Evolutionary conservation across 53 echinoderm and acorn worm genomes (phyloP).

Genomic region (Zoroaster sp.): DNA sequence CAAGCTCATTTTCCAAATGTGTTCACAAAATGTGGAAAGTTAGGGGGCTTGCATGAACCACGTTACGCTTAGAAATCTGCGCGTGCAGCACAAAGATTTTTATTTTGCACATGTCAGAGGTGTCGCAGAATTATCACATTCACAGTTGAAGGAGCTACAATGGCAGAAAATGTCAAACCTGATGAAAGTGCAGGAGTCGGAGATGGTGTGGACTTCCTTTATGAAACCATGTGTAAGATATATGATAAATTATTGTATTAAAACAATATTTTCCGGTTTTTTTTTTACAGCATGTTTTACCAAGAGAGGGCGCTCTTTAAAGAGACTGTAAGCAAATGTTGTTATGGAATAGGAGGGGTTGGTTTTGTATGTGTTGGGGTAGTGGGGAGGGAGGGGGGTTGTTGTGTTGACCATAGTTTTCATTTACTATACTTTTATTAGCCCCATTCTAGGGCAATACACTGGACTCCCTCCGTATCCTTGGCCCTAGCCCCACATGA

Average conservation of each 20-base stretch:
- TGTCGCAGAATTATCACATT: background rate
- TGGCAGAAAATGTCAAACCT: background rate
- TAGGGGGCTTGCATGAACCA: background rate
- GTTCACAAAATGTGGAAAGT: background rate
- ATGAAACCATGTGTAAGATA: slow-evolving; percentile 83
- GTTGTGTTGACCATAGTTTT: too few relatives aligned
- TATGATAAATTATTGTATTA: background rate
- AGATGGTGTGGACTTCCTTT: slow-evolving; percentile 84
- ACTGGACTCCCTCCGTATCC: too few relatives aligned
- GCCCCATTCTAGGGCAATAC: too few relatives aligned
- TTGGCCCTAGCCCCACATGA: too few relatives aligned
- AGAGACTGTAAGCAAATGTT: background rate
- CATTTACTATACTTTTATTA: too few relatives aligned
- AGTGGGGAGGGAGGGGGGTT: too few relatives aligned
- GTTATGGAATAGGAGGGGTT: too few relatives aligned
- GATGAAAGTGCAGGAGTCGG: background rate
- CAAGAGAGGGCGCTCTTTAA: background rate
- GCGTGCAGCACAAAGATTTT: background rate
- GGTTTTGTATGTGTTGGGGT: too few relatives aligned
- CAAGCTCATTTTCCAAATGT: background rate
- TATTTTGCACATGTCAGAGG: background rate
- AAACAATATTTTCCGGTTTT: background rate
- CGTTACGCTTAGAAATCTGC: background rate
- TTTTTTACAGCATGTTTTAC: background rate
- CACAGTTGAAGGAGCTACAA: background rate